Evolutionary conservation across 92 coral and sea anemone species (phyloP).

Genomic region (Isaurus tuberculatus): DNA sequence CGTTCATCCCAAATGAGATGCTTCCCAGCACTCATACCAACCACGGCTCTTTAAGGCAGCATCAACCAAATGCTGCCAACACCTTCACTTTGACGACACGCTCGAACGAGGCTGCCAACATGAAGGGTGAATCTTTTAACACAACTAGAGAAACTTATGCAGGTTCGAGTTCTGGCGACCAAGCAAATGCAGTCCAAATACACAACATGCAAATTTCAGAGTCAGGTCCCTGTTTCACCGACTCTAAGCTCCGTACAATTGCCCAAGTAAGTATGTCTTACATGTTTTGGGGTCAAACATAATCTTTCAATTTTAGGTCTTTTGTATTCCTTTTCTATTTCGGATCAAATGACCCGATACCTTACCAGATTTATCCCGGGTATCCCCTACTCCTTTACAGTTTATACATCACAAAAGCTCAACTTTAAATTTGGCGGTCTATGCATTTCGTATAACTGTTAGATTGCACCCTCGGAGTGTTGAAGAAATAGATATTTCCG

Average conservation of each 20-base stretch:
- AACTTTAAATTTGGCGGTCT: no score
- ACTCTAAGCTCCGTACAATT: conserved; percentile 6
- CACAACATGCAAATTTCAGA: conserved; percentile 14
- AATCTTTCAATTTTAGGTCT: no score
- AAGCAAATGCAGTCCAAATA: neutral
- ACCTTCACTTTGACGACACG: neutral
- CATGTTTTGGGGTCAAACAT: no score
- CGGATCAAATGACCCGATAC: no score
- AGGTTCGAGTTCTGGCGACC: conserved; percentile 33
- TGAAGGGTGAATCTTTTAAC: neutral
- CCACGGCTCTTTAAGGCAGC: neutral
- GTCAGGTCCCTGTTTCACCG: neutral
- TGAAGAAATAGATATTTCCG: no score
- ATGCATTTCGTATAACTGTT: no score
- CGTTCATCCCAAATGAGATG: conserved; percentile 25
- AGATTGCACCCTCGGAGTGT: no score
- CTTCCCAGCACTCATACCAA: neutral
- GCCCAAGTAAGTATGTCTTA: neutral
- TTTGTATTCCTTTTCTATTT: no score
- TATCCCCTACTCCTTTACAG: no score
- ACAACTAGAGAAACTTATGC: conserved; percentile 26
- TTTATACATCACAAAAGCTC: no score
- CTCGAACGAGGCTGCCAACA: neutral
- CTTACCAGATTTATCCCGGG: no score
- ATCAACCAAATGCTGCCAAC: neutral